phyloP scores from a whole-genome alignment of 2,888 invertebrate genomes.

The Drosophila trichaetosa region DNA sequence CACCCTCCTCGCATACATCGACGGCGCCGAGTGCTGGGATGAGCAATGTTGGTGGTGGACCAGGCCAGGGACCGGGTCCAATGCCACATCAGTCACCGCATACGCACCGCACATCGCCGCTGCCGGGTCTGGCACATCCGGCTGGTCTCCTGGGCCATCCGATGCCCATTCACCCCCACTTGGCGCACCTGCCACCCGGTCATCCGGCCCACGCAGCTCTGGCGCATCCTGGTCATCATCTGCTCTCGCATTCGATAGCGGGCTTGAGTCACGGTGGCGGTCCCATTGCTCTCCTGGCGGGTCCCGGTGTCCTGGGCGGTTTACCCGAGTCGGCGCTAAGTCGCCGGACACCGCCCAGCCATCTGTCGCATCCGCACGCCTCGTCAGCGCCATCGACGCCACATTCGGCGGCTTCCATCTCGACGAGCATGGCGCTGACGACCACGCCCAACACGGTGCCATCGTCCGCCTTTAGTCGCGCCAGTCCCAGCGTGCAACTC shows the following conservation, averaged over 20 bases:
- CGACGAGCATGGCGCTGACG: constrained; percentile 69
- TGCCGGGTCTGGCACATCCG: constrained; percentile 82
- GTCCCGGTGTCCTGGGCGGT: constrained; percentile 82
- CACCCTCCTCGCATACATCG: constrained; percentile 70
- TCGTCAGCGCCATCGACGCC: constrained; percentile 75
- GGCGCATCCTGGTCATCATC: constrained; percentile 84
- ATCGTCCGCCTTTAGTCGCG: constrained; percentile 85
- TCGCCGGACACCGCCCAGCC: constrained; percentile 84
- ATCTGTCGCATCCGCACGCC: constrained; percentile 80
- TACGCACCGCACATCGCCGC: constrained; percentile 83
- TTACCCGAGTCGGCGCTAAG: constrained; percentile 82
- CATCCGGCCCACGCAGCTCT: constrained; percentile 82
- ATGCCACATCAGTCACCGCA: constrained; percentile 78
- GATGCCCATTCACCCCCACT: constrained; percentile 83
- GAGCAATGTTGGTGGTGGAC: constrained; percentile 35
- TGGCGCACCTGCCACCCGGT: constrained; percentile 82
- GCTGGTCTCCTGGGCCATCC: constrained; percentile 84
- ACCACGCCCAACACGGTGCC: constrained; percentile 83
- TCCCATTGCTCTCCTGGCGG: constrained; percentile 81
- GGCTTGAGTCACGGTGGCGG: constrained; percentile 81
- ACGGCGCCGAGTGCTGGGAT: constrained; percentile 56
- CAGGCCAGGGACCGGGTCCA: constrained; percentile 55
- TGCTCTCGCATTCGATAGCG: constrained; percentile 83
- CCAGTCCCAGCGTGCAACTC: constrained; percentile 85
- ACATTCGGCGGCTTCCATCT: constrained; percentile 72